phyloP scores from a whole-genome alignment of 2,888 invertebrate species.

The Rhagonycha fulva region DNA sequence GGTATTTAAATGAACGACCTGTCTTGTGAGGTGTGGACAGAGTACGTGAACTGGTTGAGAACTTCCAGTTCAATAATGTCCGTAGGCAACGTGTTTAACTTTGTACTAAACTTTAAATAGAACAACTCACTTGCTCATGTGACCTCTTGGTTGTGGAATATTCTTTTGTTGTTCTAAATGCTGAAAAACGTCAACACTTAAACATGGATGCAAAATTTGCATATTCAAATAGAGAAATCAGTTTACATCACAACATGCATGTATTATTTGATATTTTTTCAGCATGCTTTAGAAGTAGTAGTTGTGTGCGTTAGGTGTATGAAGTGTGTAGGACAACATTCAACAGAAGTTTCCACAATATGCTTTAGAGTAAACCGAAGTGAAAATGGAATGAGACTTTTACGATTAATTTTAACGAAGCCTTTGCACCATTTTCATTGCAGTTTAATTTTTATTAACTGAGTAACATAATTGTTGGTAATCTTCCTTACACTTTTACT shows the following conservation, averaged over 20 bases:
- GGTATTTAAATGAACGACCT: background rate
- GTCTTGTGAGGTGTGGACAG: background rate
- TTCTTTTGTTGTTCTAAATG: conserved; percentile 73
- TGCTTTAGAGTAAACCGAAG: background rate
- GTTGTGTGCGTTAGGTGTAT: background rate
- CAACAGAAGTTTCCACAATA: background rate
- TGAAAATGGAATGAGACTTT: background rate
- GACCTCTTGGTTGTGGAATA: conserved; percentile 71
- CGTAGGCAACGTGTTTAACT: background rate
- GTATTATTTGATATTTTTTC: background rate
- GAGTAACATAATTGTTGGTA: conserved; percentile 1
- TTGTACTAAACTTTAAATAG: background rate
- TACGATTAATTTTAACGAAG: background rate
- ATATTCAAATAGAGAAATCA: conserved; percentile 2
- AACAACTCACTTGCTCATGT: conserved; percentile 76
- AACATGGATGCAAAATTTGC: background rate
- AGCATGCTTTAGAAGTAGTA: conserved; percentile 9
- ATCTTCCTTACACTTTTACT: conserved; percentile 69
- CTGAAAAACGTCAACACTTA: conserved; percentile 53
- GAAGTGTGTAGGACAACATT: background rate
- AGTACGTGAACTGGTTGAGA: background rate
- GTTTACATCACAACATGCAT: conserved; percentile 2
- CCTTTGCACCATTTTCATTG: background rate
- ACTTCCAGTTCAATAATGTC: background rate
- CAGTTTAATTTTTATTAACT: background rate